Evolutionary conservation across 2,797 vertebrate genomes (phyloP), one percentile per base, ranked within the genome.

Genomic region (Mormyrus proboscirostris): DNA sequence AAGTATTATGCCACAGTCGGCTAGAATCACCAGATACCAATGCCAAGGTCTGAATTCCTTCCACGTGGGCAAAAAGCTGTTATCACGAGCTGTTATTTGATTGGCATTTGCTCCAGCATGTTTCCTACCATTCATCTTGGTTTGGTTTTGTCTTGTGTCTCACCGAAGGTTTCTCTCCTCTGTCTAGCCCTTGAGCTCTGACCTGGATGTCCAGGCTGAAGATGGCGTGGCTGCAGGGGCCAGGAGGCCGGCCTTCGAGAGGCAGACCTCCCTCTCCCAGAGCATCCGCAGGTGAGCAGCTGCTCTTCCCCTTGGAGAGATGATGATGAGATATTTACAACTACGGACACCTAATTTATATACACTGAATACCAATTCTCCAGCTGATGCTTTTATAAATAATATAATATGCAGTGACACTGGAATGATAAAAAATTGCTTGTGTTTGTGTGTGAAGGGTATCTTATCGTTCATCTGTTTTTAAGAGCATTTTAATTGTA

Each of bases 251-350:
- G 94, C 94, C 83, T 96, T 98, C 90, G 94, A 92, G 7, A 94
- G 98, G 88, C 97, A 98, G 93, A 96, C 97, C 0, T 99, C 98
- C 0, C 94, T 99, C 62, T 97, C 98, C 25, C 97, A 99, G 93
- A 99, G 97, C 93, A 99, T 99, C 91, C 97, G 97, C 93, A 98
- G 93, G 98, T 99, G 94, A 96, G 92, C 41, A 79, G 3, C 4
- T 83, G 41, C 88, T 41, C 53, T 44, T 55, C 33, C 25, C 16
- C 22, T 50, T 50, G 50, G 49, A 33, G 9, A 10, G 82, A 49
- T 84, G 82, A 19, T 4, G 10, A 79, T 19, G 38, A 19, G 73
- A 19, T 19, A 14, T 69, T 33, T 69, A 14, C 25, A 69, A 29
- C 62, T 69, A 69, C 1, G 25, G 25, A 69, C 62, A 1, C 62